Conservation (phyloP, 2,797 vertebrate genomes). For the Acanthurus lineatus region DNA sequence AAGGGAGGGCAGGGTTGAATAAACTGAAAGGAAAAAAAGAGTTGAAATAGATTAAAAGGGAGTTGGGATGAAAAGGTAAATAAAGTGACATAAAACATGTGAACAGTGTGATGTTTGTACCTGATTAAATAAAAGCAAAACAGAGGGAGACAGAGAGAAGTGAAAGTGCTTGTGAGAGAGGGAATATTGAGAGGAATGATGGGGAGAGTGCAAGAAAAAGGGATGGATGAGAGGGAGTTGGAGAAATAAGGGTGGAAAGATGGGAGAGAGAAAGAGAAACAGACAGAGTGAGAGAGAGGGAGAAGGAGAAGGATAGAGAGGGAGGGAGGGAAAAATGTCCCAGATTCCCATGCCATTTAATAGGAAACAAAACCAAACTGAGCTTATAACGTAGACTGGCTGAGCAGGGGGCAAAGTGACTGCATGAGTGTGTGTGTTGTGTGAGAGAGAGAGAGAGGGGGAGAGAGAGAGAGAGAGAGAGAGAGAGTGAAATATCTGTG, state of each 20-base stretch:
- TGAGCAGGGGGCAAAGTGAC: slow-evolving; percentile 76
- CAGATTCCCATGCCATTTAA: slow-evolving; percentile 83
- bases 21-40: not conserved
- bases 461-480: slow-evolving; percentile 30
- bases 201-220: slow-evolving; percentile 56
- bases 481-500: slow-evolving; percentile 35
- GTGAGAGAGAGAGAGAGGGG: slow-evolving; percentile 28
- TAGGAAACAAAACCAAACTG: slow-evolving; percentile 79
- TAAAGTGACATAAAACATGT: not conserved
- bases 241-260: slow-evolving; percentile 25
- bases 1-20: slow-evolving; percentile 2
- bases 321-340: slow-evolving; percentile 65
- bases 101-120: slow-evolving; percentile 6
- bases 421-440: slow-evolving; percentile 64
- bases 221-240: slow-evolving; percentile 61
- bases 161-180: slow-evolving; percentile 52
- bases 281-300: slow-evolving; percentile 49
- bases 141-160: slow-evolving; percentile 33
- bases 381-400: slow-evolving; percentile 76
- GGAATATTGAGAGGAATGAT: slow-evolving; percentile 70
- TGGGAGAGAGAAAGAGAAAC: slow-evolving; percentile 44
- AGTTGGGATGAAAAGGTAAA: slow-evolving; percentile 1
- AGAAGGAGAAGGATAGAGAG: slow-evolving; percentile 34
- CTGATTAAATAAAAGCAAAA: not conserved
- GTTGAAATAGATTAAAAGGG: not conserved